Evolutionary conservation across 2,888 invertebrate genomes (phyloP), one percentile per base, ranked within the genome.

Genomic region (Gibbula magus): DNA sequence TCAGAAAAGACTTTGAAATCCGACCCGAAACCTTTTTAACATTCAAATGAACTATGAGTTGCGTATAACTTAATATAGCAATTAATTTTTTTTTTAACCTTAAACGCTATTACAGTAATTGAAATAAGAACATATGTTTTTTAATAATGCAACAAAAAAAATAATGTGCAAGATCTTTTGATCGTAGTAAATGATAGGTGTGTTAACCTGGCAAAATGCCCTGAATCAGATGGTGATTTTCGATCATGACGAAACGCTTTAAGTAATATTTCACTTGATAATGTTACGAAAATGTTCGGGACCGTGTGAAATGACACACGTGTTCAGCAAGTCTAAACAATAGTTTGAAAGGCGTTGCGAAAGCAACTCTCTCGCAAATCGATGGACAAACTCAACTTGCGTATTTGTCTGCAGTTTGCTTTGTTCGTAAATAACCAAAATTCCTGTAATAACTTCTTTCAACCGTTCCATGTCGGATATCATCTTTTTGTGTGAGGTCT

Each of bases 231-330:
- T 13, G 45, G 45, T 45, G 45, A 45, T 10, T 4, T 45, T 45
- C 45, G 45, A 45, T 45, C 45, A 45, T 10, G 45, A 10, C 10
- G 10, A 45, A 45, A 45, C 20, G 67, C 32, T 32, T 18, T 29
- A 39, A 70, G 70, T 70, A 16, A 29, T 39, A 39, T 70, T 70
- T 70, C 32, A 35, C 39, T 70, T 29, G 29, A 20, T 39, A 35
- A 35, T 39, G 70, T 70, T 35, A 39, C 35, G 35, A 35, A 35
- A 70, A 18, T 32, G n/a, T 35, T 35, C 35, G 39, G 10, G n/a
- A 32, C 32, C 70, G 70, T 70, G 70, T 70, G 70, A 70, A 70
- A 70, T 70, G 32, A 20, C 70, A 70, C 70, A 70, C 70, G 70
- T 70, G 70, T 10, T 16, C 70, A 8, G 35, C 35, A 10, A 70